Evolutionary conservation across 2,888 invertebrate genomes (phyloP).

Genomic region (Mechanitis mazaeus): DNA sequence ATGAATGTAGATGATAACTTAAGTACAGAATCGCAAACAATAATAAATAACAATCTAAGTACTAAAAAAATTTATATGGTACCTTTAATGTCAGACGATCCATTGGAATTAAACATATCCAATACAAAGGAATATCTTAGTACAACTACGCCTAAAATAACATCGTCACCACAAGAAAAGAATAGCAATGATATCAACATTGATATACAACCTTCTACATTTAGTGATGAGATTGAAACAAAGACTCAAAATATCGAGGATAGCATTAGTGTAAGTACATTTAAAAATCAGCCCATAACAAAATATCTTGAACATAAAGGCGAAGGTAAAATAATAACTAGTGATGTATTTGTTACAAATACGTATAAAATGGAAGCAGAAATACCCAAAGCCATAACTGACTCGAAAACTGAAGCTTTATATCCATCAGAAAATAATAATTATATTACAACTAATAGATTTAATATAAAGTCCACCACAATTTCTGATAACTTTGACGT

Average conservation of each 20-base stretch:
- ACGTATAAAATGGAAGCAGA: slow-evolving; percentile 1
- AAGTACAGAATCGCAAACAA: not conserved
- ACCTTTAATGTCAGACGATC: not conserved
- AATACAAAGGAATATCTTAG: no score
- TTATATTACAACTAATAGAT: no score
- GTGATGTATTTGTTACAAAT: slow-evolving; percentile 3
- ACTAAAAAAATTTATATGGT: slow-evolving; percentile 6
- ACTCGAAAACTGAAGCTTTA: no score
- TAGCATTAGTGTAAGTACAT: not conserved
- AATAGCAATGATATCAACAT: not conserved
- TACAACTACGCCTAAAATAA: not conserved
- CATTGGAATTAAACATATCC: no score
- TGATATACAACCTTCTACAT: slow-evolving; percentile 2
- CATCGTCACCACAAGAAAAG: not conserved
- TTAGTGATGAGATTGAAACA: not conserved
- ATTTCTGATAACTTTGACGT: no score
- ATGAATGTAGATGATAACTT: not conserved
- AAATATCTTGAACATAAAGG: not conserved
- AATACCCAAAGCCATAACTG: no score
- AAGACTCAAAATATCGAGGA: not conserved
- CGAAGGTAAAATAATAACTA: slow-evolving; percentile 3
- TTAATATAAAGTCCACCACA: no score
- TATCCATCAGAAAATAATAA: no score
- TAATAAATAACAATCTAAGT: not conserved
- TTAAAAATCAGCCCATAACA: no score